These are phyloP conservation scores for Anneissia japonica DNA, from an alignment of 35 echinoderm and acorn worm species.

Conservation along the genomic window DNA sequence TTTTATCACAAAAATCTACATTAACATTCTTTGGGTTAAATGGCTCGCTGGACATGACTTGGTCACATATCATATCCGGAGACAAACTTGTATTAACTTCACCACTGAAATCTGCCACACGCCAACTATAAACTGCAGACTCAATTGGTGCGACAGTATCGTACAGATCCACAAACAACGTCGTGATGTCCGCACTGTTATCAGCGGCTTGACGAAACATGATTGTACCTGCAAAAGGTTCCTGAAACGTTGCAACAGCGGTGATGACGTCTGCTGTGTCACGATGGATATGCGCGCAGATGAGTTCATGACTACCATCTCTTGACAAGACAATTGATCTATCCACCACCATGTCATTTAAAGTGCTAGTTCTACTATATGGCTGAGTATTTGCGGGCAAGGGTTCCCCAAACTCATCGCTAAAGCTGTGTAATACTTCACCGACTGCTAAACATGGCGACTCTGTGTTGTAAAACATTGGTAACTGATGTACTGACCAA, in stretches of 20 bases:
- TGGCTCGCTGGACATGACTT: not conserved
- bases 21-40: slow-evolving; percentile 28
- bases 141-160: slow-evolving; percentile 30
- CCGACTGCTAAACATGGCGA: slow-evolving; percentile 21
- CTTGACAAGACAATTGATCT: not conserved
- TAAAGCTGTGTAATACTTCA: slow-evolving; percentile 23
- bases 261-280: slow-evolving; percentile 48
- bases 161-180: slow-evolving; percentile 61
- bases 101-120: slow-evolving; percentile 27
- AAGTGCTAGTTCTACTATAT: slow-evolving; percentile 23
- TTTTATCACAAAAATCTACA: not conserved
- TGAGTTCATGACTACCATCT: not conserved
- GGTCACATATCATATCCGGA: slow-evolving; percentile 36
- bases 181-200: slow-evolving; percentile 29
- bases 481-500: slow-evolving; percentile 46
- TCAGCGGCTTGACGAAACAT: slow-evolving; percentile 47
- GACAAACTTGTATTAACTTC: slow-evolving; percentile 40
- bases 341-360: slow-evolving; percentile 58
- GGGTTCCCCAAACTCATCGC: not conserved
- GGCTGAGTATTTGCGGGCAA: slow-evolving; percentile 7
- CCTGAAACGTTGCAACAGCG: slow-evolving; percentile 54
- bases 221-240: slow-evolving; percentile 69
- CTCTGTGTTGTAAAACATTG: slow-evolving; percentile 64
- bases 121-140: slow-evolving; percentile 40
- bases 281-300: slow-evolving; percentile 44